Conservation (phyloP, 2,888 invertebrate species). For the Formica aserva region DNA sequence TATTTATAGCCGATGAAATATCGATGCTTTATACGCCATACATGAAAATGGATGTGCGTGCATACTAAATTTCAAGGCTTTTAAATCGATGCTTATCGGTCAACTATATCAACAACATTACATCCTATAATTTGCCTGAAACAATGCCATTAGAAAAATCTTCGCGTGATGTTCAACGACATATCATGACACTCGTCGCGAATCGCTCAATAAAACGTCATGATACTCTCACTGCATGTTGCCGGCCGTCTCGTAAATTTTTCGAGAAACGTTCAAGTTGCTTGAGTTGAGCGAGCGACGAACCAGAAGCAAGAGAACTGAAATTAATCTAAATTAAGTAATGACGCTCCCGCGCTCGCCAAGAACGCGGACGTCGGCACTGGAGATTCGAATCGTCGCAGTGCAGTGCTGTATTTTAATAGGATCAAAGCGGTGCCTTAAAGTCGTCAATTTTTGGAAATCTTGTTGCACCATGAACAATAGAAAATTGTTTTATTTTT, state of each 20-base stretch:
- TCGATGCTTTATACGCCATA: constrained; percentile 26
- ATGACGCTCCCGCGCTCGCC: constrained; percentile 57
- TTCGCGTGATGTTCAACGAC: background rate
- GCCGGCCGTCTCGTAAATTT: background rate
- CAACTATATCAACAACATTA: background rate
- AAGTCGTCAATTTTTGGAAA: background rate
- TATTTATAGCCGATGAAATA: constrained; percentile 50
- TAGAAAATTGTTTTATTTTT: background rate
- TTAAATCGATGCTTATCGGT: constrained; percentile 21
- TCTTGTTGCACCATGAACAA: background rate
- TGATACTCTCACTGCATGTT: background rate
- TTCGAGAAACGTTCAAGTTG: constrained; percentile 27
- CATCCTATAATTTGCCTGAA: background rate
- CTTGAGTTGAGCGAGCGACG: constrained; percentile 14
- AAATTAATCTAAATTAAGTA: constrained; percentile 76
- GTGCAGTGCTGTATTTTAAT: constrained; percentile 24
- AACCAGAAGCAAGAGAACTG: constrained; percentile 48
- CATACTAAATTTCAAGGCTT: constrained; percentile 35
- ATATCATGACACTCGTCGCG: background rate
- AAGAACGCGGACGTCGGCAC: constrained; percentile 46
- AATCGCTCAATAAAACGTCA: background rate
- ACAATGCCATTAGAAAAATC: background rate
- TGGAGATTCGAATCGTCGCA: constrained; percentile 17
- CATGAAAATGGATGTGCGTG: constrained; percentile 28
- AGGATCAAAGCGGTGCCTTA: background rate